These are phyloP conservation scores for Elanus axillaris DNA, from an alignment of 2,113 vertebrate species.

Conservation along the genomic window DNA sequence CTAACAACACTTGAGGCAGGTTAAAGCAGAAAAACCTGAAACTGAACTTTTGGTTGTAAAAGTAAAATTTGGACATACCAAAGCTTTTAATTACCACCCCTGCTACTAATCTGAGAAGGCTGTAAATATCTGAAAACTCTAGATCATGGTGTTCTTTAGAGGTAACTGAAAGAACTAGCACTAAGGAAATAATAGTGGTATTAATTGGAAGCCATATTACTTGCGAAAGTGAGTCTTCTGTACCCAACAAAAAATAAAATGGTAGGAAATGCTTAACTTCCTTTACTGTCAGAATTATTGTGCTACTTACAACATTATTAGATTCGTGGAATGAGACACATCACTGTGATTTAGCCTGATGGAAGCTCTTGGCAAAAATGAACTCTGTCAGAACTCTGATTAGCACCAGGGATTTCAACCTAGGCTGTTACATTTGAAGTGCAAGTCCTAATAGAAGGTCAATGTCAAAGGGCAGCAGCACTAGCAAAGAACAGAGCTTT, in stretches of 20 bases:
- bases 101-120: not conserved
- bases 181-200: not conserved
- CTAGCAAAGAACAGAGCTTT: not conserved
- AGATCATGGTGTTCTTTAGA: not conserved
- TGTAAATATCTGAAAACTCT: not conserved
- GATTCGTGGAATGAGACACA: not conserved
- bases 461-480: not conserved
- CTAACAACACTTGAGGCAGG: not conserved
- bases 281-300: not conserved
- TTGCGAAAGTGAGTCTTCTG: not conserved
- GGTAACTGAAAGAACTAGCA: not conserved
- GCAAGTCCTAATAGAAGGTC: not conserved
- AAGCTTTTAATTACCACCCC: not conserved
- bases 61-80: not conserved
- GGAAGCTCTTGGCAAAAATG: not conserved
- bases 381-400: not conserved
- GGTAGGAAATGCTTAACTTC: not conserved
- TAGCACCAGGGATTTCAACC: not conserved
- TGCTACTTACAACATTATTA: not conserved
- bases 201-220: not conserved
- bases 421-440: not conserved
- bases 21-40: not conserved
- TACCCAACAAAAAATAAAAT: not conserved
- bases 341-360: not conserved
- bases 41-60: not conserved